Conservation (phyloP, 1,140 invertebrate species). For the Lethrus apterus region DNA sequence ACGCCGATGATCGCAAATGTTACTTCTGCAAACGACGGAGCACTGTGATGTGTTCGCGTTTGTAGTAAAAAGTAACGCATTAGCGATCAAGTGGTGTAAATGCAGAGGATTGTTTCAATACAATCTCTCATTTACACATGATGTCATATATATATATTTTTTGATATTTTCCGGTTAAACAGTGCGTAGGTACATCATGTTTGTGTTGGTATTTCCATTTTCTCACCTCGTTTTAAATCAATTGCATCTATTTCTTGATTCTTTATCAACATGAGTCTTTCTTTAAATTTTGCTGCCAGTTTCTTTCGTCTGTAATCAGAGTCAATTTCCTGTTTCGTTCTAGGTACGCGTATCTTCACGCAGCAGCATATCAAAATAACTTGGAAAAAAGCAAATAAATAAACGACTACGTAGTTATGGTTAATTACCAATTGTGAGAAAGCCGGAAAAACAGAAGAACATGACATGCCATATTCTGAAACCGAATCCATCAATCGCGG, state of each 20-base stretch:
- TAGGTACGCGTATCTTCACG: conserved; percentile 75
- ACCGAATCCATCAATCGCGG: conserved; percentile 46
- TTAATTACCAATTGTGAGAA: conserved; percentile 48
- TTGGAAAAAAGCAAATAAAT: conserved; percentile 31
- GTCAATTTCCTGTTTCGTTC: conserved; percentile 90
- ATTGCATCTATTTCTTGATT: conserved; percentile 81
- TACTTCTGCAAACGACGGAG: too few relatives aligned
- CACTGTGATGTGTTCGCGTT: too few relatives aligned
- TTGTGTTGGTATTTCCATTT: background rate
- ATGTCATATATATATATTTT: too few relatives aligned
- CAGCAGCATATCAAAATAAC: conserved; percentile 80
- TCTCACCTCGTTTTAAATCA: conserved; percentile 67
- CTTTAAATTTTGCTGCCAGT: conserved; percentile 72
- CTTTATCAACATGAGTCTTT: conserved; percentile 70
- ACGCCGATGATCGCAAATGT: too few relatives aligned
- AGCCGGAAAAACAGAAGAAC: conserved; percentile 49
- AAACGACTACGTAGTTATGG: background rate
- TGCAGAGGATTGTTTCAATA: too few relatives aligned
- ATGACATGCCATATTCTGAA: conserved; percentile 60
- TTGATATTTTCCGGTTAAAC: too few relatives aligned
- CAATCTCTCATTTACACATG: too few relatives aligned
- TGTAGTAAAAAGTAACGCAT: too few relatives aligned
- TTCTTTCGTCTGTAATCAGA: conserved; percentile 79
- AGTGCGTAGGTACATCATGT: too few relatives aligned
- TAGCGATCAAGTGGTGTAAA: too few relatives aligned